Base-by-base conservation (phyloP, 2,113 vertebrate species). In the Scopus umbretta region DNA sequence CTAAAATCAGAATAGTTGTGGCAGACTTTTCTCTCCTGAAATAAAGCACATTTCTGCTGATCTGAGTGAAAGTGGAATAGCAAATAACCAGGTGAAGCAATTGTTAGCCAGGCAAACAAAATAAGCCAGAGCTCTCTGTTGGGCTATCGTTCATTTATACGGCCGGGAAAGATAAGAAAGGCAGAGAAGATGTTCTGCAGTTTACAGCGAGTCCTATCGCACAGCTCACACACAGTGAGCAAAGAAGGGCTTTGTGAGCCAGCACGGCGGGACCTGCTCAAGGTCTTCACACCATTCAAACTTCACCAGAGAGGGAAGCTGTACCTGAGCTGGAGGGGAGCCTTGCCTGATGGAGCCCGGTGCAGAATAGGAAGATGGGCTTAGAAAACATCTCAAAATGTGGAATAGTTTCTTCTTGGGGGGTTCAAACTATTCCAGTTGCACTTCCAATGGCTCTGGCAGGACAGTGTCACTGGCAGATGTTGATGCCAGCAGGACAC, bases 1-100 rank as follows among this genome's bases (percentile, higher is more conserved):
- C 80, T 94, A 87, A 87, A 94, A 91, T 40, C 49, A 22, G 65
- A 81, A 65, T 9, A 72, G 61, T 83, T 49, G 88, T 32, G 73
- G 49, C 89, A 82, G 89, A 66, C 63, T 70, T 85, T 74, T 47
- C 74, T 62, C 73, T 84, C 66, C 83, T 72, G 86, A 91, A 94
- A 80, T 85, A 91, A 87, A 94, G 34, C 66, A 18, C 52, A 2
- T 82, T 95, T 96, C 70, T 97, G 96, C 95, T 95, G 95, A 95
- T 66, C 36, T 32, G 74, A 68, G 84, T n/a, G 95, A 82, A 95
- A 96, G 36, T 45, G 81, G 70, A 80, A 86, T 5, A 88, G 84
- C 89, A 92, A 85, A 92, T 32, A 89, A 80, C 66, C 80, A 38
- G 2, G 40, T 16, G 73, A 86, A 89, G 70, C 40, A 42, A 62